Evolutionary conservation across 2,888 invertebrate genomes (phyloP).

Genomic region (Netelia melanura): DNA sequence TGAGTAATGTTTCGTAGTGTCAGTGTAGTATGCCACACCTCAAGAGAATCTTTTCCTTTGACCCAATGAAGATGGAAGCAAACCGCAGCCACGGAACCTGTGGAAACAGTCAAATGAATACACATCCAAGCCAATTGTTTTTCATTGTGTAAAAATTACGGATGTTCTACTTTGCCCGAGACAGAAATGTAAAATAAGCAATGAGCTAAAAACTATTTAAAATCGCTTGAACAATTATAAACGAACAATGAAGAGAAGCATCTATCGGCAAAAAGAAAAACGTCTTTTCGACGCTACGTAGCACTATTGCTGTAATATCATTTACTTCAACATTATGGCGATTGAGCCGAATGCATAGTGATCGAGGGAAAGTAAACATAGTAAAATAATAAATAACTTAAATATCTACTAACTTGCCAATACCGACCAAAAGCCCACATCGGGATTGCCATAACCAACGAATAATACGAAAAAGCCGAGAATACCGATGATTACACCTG

Average conservation of each 20-base stretch:
- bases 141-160: not conserved
- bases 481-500: constrained; percentile 71
- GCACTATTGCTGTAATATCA: not conserved
- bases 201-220: no score
- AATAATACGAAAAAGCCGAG: constrained; percentile 73
- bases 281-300: no score
- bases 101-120: not conserved
- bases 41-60: constrained; percentile 71
- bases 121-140: not conserved
- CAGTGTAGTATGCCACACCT: constrained; percentile 71
- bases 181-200: not conserved
- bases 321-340: not conserved
- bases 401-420: constrained; percentile 73
- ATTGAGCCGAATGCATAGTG: not conserved
- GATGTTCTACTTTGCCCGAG: not conserved
- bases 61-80: constrained; percentile 76
- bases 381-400: constrained; percentile 8
- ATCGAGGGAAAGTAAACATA: not conserved
- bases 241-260: not conserved
- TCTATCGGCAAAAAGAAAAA: not conserved
- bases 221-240: no score
- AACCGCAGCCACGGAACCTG: constrained; percentile 71
- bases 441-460: constrained; percentile 70
- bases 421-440: constrained; percentile 76
- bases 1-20: constrained; percentile 72